These are phyloP conservation scores for Harmothoe impar DNA, from an alignment of 2,888 invertebrate genomes.

Conservation along the genomic window DNA sequence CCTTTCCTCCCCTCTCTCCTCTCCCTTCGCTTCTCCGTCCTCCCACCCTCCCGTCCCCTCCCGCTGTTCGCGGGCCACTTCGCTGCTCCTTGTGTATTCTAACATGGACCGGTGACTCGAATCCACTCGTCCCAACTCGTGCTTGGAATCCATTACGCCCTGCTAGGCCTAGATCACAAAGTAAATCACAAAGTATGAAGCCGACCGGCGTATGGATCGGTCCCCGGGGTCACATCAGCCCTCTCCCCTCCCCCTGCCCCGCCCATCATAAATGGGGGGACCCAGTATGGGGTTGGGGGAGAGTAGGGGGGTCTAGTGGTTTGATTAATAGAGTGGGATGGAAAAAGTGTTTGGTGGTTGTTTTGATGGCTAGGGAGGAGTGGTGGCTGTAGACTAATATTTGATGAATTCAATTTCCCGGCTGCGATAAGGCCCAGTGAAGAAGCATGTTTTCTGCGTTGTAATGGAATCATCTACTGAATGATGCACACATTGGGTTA, in stretches of 20 bases:
- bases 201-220: background rate
- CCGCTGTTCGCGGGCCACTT: background rate
- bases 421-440: background rate
- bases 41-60: background rate
- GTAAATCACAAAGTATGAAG: conserved; percentile 57
- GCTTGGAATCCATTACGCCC: conserved; percentile 42
- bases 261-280: background rate
- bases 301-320: background rate
- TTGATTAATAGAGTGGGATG: background rate
- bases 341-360: background rate
- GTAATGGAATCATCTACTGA: no score
- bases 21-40: background rate
- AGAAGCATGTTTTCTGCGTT: background rate
- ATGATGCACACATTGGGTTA: no score
- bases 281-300: background rate
- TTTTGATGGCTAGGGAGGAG: background rate
- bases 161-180: conserved; percentile 52
- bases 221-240: conserved; percentile 9
- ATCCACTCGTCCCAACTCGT: background rate
- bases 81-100: conserved; percentile 9
- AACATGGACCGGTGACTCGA: background rate
- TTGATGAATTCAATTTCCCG: background rate
- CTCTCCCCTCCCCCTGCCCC: background rate
- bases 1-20: background rate
- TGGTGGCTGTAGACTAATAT: background rate